These are phyloP conservation scores for Serilophus lunatus DNA, from an alignment of 2,113 vertebrate genomes.

Conservation along the genomic window DNA sequence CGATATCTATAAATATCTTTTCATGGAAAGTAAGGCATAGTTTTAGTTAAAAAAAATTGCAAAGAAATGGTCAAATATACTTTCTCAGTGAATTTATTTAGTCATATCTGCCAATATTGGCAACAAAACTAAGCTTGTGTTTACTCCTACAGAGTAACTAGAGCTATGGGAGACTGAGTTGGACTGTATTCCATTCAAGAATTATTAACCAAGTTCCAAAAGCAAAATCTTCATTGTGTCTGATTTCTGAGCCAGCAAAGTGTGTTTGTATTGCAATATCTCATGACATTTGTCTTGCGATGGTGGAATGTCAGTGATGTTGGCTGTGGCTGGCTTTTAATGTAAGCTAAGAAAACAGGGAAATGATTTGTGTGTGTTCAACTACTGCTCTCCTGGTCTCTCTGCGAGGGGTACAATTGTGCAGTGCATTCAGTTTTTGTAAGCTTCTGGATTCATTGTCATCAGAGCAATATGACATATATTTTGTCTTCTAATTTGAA, in stretches of 20 bases:
- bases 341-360: background rate
- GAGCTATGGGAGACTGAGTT: constrained; percentile 36
- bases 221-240: constrained; percentile 52
- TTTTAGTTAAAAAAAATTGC: background rate
- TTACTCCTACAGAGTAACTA: constrained; percentile 41
- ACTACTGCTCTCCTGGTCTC: background rate
- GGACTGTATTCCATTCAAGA: constrained; percentile 28
- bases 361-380: background rate
- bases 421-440: background rate
- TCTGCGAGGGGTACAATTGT: background rate
- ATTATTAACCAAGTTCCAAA: constrained; percentile 50
- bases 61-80: constrained; percentile 11
- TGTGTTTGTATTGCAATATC: constrained; percentile 25
- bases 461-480: background rate
- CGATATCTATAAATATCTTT: constrained; percentile 14
- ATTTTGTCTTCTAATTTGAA: background rate
- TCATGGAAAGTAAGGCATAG: background rate
- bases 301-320: background rate
- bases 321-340: background rate
- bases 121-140: constrained; percentile 27
- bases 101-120: constrained; percentile 29
- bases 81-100: constrained; percentile 32
- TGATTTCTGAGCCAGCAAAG: constrained; percentile 48
- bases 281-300: constrained; percentile 16
- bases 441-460: background rate